Evolutionary conservation across 92 coral and sea anemone species (phyloP).

Genomic region (Umimayanthus chanpuru): DNA sequence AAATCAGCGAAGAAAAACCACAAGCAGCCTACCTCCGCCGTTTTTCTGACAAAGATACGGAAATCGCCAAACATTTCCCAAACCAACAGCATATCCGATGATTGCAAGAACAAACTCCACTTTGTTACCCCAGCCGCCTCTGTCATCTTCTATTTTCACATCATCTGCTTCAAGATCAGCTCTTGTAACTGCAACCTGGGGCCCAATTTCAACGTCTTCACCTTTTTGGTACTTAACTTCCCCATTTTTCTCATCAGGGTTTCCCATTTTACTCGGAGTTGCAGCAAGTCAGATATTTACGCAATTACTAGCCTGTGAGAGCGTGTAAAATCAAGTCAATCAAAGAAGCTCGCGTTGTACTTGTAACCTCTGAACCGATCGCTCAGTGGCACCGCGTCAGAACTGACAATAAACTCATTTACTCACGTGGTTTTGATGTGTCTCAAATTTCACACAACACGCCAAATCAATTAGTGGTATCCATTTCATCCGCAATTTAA

Average conservation of each 20-base stretch:
- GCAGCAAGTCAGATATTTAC: neutral
- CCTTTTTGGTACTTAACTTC: slow-evolving; percentile 27
- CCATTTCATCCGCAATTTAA: neutral
- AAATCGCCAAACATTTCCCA: slow-evolving; percentile 49
- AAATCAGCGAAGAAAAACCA: neutral
- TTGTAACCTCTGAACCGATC: slow-evolving; percentile 12
- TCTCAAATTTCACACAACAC: slow-evolving; percentile 23
- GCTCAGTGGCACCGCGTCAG: slow-evolving; percentile 18
- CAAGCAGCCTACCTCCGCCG: slow-evolving; percentile 28
- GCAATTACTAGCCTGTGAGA: neutral
- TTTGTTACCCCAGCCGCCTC: slow-evolving; percentile 44
- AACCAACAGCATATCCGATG: slow-evolving; percentile 40
- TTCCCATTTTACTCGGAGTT: neutral
- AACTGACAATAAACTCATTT: neutral
- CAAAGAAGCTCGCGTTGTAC: neutral
- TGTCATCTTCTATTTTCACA: slow-evolving; percentile 33
- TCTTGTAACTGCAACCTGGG: slow-evolving; percentile 28
- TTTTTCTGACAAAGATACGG: slow-evolving; percentile 44
- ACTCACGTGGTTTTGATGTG: slow-evolving; percentile 28
- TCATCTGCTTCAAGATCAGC: slow-evolving; percentile 34
- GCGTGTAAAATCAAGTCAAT: neutral
- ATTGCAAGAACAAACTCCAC: slow-evolving; percentile 37
- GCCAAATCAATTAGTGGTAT: neutral
- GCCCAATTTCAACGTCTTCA: slow-evolving; percentile 35
- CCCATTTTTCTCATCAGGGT: slow-evolving; percentile 25